Conservation (phyloP, 2,888 invertebrate genomes). For the Idaea dimidiata region DNA sequence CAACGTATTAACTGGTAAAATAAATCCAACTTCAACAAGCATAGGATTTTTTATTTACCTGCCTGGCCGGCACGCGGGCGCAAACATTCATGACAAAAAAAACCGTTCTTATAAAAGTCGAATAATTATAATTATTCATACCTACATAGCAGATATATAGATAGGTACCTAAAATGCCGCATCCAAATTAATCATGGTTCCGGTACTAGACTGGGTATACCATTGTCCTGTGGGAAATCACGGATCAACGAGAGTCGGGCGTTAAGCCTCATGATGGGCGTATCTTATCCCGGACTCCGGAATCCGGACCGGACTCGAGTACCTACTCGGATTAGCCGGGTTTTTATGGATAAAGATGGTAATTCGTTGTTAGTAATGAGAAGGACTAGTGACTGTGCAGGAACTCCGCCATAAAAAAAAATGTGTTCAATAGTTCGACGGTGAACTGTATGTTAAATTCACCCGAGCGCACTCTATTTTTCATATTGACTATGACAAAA, state of each 20-base stretch:
- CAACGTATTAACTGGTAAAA: too few species aligned
- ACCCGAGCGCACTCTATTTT: too few species aligned
- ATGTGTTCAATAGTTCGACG: too few species aligned
- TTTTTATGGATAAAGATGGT: conserved; percentile 21
- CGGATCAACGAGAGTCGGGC: conserved; percentile 46
- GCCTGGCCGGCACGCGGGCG: too few species aligned
- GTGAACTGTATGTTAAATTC: too few species aligned
- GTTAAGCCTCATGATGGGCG: conserved; percentile 63
- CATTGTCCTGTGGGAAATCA: conserved; percentile 59
- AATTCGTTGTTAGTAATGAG: conserved; percentile 12
- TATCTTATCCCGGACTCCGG: conserved; percentile 29
- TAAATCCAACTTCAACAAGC: too few species aligned
- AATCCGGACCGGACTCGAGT: conserved; percentile 31
- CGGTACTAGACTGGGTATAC: conserved; percentile 23
- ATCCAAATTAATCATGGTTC: conserved; percentile 27
- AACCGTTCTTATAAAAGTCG: too few species aligned
- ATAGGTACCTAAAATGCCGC: conserved; percentile 18
- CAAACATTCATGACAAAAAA: too few species aligned
- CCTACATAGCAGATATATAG: background rate
- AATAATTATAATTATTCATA: too few species aligned
- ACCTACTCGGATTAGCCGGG: conserved; percentile 30
- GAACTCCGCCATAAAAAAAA: background rate
- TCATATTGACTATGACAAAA: too few species aligned
- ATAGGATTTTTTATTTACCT: too few species aligned
- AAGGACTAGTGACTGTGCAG: background rate